Evolutionary conservation across 2,888 invertebrate genomes (phyloP), one percentile per base, ranked within the genome.

Genomic region (Neocrepidodera transversa): DNA sequence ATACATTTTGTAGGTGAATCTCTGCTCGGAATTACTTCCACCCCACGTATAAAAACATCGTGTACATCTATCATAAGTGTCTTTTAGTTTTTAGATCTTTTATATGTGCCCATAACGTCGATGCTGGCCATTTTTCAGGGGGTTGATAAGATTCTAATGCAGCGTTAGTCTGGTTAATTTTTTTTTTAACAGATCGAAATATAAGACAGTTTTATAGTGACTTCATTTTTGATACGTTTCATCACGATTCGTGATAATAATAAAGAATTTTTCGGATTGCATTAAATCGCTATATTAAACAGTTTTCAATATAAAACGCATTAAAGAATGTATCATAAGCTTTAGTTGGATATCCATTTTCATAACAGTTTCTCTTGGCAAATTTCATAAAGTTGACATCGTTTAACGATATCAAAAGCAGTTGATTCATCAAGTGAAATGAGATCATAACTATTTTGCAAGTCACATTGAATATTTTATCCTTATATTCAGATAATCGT

Each of bases 211-310:
- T n/a, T n/a, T 68, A 72, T 3, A 48, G 43, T n/a, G 40, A n/a
- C n/a, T 58, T 54, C n/a, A 72, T 61, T n/a, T 51, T 13, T 59
- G 14, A 10, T 56, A 43, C 6, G 68, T 69, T 56, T 71, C 66
- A 1, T 67, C 68, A 4, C 43, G 16, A 7, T 69, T 69, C 1
- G 69, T 1, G 6, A 2, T 5, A 16, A 1, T 30, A 7, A 6
- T n/a, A 2, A 10, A 32, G 30, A 30, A 30, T 17, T 1, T 30
- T 16, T 2, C 3, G 8, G 0, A 1, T 13, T 13, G 13, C 35
- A 14, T 11, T 14, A 4, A 2, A 3, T 14, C 13, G 11, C 13
- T 14, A 36, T 2, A 36, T 3, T 14, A 36, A 36, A 13, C 14
- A 3, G 11, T 36, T 8, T 36, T 36, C 5, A 2, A 36, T 2